Evolutionary conservation across 2,113 vertebrate genomes (phyloP).

Genomic region (Prinia subflava): DNA sequence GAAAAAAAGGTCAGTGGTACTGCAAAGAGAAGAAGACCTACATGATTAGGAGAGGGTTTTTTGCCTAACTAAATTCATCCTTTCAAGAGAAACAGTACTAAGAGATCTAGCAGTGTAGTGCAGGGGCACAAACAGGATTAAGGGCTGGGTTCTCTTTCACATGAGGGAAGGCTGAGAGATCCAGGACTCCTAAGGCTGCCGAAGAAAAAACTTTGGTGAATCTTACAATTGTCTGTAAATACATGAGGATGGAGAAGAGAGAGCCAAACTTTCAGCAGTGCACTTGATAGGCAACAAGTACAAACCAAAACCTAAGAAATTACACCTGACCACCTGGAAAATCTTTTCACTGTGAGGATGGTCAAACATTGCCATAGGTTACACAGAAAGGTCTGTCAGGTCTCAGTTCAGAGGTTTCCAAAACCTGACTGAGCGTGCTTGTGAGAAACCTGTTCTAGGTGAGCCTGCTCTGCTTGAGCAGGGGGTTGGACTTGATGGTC

Average conservation of each 20-base stretch:
- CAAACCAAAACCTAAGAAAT: not conserved
- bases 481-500: not conserved
- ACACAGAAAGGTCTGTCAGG: not conserved
- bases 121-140: not conserved
- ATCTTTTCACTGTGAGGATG: not conserved
- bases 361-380: not conserved
- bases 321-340: not conserved
- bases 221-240: not conserved
- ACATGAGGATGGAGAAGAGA: not conserved
- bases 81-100: not conserved
- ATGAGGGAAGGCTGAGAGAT: not conserved
- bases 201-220: not conserved
- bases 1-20: not conserved
- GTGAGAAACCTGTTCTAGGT: not conserved
- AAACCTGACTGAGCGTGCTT: not conserved
- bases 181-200: not conserved
- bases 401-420: not conserved
- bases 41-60: not conserved
- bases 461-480: not conserved
- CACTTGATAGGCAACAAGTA: fast-evolving
- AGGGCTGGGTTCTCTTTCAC: not conserved
- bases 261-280: not conserved
- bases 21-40: not conserved
- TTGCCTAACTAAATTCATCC: not conserved
- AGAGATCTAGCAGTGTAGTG: not conserved